Percentiles rank a stretch among this genome's conserved stretches.
These are phyloP conservation scores for Athene noctua DNA, from an alignment of 2,113 vertebrate species.

Conservation along the genomic window DNA sequence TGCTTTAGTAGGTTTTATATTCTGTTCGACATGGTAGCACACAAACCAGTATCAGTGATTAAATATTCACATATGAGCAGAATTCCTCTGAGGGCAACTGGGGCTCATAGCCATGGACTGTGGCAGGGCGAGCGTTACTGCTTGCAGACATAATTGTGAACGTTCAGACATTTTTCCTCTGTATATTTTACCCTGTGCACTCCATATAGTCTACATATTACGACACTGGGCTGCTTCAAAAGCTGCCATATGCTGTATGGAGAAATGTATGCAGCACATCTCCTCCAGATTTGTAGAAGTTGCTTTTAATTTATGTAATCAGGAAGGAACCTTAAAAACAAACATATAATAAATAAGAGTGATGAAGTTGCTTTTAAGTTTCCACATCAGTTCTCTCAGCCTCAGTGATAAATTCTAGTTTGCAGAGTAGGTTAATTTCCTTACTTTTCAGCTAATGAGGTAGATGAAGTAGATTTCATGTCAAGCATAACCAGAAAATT, in stretches of 20 bases:
- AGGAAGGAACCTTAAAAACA: background rate
- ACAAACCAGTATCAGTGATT: background rate
- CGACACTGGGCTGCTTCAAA: background rate
- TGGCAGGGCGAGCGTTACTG: background rate
- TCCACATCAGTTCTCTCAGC: background rate
- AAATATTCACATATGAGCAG: background rate
- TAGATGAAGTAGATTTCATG: slow-evolving; percentile 6
- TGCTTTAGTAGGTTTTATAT: background rate
- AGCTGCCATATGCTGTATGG: background rate
- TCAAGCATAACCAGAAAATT: background rate
- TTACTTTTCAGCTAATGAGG: background rate
- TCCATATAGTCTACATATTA: background rate
- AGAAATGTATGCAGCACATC: background rate
- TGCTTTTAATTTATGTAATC: background rate
- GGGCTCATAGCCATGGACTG: background rate
- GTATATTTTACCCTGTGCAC: background rate
- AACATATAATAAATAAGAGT: background rate
- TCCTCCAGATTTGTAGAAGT: background rate
- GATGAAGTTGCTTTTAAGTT: background rate
- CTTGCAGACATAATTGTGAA: background rate
- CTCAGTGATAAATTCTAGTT: background rate
- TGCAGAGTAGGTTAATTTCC: background rate
- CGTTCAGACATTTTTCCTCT: background rate
- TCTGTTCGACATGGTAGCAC: background rate
- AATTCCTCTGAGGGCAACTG: background rate